Evolutionary conservation across 2,113 vertebrate species (phyloP).

Genomic region (Sorex fumeus): DNA sequence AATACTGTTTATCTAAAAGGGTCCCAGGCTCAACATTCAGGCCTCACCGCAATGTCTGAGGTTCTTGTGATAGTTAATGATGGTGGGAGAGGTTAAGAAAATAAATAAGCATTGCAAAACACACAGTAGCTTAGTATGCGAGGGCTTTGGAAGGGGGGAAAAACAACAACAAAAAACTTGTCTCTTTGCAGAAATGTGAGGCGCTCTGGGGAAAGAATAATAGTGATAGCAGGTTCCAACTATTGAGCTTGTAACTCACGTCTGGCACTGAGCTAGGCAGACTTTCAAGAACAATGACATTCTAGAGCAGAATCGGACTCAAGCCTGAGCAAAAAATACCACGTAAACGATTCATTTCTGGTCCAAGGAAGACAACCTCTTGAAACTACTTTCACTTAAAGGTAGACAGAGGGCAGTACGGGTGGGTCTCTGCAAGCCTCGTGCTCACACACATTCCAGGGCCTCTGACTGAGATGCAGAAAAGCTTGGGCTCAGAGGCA

Average conservation of each 20-base stretch:
- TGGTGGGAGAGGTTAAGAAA: neutral
- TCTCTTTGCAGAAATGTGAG: neutral
- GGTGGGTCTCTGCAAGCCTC: neutral
- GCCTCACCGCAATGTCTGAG: neutral
- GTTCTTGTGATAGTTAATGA: neutral
- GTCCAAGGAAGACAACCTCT: conserved; percentile 5
- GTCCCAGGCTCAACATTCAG: conserved; percentile 28
- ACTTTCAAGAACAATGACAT: conserved; percentile 7
- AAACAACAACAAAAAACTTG: neutral
- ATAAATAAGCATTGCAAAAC: neutral
- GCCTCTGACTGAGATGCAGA: neutral
- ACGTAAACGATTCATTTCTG: neutral
- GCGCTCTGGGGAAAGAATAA: neutral
- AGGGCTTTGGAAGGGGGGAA: neutral
- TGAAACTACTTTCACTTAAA: conserved; percentile 28
- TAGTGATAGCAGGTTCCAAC: too few species aligned
- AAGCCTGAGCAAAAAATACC: neutral
- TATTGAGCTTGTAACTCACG: neutral
- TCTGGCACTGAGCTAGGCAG: neutral
- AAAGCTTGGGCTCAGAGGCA: neutral
- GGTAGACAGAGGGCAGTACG: accelerated
- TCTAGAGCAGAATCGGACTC: neutral
- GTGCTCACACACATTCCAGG: neutral
- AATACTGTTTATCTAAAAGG: neutral
- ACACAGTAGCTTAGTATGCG: neutral